A percentile compares a stretch with the other conserved stretches of the same genome.
Evolutionary conservation across 2,113 vertebrate species (phyloP).

Genomic region (Meles meles): DNA sequence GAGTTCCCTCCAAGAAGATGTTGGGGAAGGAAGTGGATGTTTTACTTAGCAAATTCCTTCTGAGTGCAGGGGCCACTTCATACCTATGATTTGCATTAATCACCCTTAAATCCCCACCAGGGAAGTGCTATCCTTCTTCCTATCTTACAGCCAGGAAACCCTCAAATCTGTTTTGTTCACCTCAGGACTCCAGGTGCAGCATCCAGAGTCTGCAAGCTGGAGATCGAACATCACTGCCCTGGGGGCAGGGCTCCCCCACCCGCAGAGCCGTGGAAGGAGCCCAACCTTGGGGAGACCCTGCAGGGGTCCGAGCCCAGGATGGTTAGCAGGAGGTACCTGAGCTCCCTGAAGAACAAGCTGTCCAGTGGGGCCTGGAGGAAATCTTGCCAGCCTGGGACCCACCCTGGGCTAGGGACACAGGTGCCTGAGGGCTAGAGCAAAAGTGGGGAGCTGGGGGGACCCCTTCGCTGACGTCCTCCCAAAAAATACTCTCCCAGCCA

Average conservation of each 20-base stretch:
- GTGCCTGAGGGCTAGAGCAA: neutral
- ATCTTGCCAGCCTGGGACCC: conserved; percentile 11
- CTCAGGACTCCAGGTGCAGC: neutral
- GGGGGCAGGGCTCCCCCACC: neutral
- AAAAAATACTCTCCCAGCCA: neutral
- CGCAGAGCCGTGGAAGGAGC: neutral
- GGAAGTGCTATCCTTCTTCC: fast-evolving
- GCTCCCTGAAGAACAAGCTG: conserved; percentile 76
- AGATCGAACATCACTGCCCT: fast-evolving
- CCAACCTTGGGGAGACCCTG: neutral
- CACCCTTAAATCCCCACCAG: neutral
- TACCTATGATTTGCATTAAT: neutral
- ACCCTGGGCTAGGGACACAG: neutral
- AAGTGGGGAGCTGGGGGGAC: neutral
- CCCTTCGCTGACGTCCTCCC: neutral
- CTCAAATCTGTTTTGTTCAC: neutral
- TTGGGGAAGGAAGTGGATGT: neutral
- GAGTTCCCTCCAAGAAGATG: neutral
- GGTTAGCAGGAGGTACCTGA: conserved; percentile 78
- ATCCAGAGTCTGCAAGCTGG: neutral
- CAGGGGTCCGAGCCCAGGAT: neutral
- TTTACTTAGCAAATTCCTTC: neutral
- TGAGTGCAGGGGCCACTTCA: neutral
- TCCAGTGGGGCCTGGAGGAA: conserved; percentile 75
- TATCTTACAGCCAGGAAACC: neutral